phyloP scores from a whole-genome alignment of 2,888 invertebrate genomes.

The Cephus rjabovi region DNA sequence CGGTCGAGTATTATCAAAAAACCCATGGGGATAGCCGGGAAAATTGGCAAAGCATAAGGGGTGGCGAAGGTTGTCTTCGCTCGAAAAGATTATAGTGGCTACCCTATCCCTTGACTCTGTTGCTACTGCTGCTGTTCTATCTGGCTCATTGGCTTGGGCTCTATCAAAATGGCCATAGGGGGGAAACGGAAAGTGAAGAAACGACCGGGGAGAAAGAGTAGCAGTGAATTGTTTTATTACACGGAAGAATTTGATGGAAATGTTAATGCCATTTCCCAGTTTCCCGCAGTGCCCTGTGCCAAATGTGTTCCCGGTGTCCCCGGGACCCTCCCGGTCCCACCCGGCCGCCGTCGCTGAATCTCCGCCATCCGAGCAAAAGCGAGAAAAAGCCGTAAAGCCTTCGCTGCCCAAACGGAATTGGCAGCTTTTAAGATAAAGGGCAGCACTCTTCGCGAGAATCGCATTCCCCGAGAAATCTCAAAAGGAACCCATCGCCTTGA shows the following conservation, averaged over 20 bases:
- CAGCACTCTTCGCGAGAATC: neutral
- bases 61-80: neutral
- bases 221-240: constrained; percentile 42
- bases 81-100: constrained; percentile 27
- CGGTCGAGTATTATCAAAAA: neutral
- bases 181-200: constrained; percentile 8
- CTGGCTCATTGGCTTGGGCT: constrained; percentile 32
- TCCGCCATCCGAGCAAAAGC: neutral
- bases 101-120: neutral
- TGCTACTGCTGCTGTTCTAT: constrained; percentile 16
- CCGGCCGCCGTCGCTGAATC: neutral
- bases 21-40: constrained; percentile 2
- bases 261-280: constrained; percentile 40
- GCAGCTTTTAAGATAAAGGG: constrained; percentile 3
- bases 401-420: constrained; percentile 6
- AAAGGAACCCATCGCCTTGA: neutral
- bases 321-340: neutral
- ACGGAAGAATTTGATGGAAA: constrained; percentile 52
- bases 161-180: constrained; percentile 16
- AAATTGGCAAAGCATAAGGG: neutral
- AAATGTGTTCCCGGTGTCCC: neutral
- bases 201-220: constrained; percentile 11
- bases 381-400: neutral
- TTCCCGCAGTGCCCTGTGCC: constrained; percentile 9
- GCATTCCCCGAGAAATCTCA: neutral